Evolutionary conservation across 1,140 invertebrate species (phyloP).

Genomic region (Procambarus clarkii): DNA sequence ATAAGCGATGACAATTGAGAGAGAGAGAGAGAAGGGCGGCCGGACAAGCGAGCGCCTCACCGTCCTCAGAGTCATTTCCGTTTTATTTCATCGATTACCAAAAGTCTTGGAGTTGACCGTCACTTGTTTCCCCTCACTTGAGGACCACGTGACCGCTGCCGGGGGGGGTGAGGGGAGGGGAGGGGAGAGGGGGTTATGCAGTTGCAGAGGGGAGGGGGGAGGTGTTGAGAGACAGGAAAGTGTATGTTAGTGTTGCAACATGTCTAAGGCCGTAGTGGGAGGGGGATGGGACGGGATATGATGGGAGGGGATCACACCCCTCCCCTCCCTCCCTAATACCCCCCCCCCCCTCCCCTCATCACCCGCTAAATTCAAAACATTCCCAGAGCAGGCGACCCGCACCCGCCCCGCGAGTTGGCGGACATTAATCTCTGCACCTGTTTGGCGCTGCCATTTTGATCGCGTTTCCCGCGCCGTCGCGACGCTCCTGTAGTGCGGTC

Average conservation of each 20-base stretch:
- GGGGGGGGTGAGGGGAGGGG: not conserved
- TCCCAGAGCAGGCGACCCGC: conserved; percentile 20
- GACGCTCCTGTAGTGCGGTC: too few relatives aligned
- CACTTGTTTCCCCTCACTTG: not conserved
- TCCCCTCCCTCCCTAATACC: too few relatives aligned
- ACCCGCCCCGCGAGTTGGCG: not conserved
- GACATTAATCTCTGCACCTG: not conserved
- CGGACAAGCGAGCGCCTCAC: not conserved
- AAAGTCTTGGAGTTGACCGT: not conserved
- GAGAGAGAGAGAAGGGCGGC: too few relatives aligned
- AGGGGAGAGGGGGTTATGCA: not conserved
- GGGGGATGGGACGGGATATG: not conserved
- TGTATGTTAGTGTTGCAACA: conserved; percentile 26
- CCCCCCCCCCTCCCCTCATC: too few relatives aligned
- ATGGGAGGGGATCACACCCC: too few relatives aligned
- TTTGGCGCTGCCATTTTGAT: too few relatives aligned
- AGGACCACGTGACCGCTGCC: not conserved
- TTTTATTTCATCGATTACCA: conserved; percentile 13
- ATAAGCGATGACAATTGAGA: too few relatives aligned
- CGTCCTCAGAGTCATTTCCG: conserved; percentile 2
- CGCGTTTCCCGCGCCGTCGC: too few relatives aligned
- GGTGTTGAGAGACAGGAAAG: not conserved
- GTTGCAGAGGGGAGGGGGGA: not conserved
- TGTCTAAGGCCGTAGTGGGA: not conserved
- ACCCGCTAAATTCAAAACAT: conserved; percentile 46